These are phyloP conservation scores for Propithecus perrieri DNA, from an alignment of 2,797 vertebrate genomes.

Conservation along the genomic window DNA sequence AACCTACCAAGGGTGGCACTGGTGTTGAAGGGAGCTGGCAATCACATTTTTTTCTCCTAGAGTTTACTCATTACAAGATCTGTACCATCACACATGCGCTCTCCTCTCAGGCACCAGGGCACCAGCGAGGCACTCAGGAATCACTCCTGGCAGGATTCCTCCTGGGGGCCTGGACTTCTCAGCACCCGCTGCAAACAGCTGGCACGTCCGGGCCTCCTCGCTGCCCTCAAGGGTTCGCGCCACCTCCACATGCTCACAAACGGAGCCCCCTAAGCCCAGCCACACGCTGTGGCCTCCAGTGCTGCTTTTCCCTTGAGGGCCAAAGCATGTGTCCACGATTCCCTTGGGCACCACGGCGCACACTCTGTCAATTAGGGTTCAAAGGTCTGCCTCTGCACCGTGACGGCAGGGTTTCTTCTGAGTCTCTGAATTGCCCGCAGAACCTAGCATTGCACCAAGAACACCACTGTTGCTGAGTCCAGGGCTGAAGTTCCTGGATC, in stretches of 20 bases:
- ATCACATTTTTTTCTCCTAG: no score
- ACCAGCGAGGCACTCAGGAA: background rate
- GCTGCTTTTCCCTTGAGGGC: background rate
- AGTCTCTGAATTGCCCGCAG: accelerated
- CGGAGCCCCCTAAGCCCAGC: accelerated
- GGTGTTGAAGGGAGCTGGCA: background rate
- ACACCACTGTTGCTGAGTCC: accelerated
- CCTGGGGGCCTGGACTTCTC: accelerated
- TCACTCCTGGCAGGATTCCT: background rate
- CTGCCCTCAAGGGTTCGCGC: background rate
- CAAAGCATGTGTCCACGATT: background rate
- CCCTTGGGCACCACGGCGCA: accelerated
- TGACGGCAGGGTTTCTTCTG: background rate
- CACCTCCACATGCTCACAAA: background rate
- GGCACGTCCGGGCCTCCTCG: background rate
- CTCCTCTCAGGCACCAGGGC: background rate
- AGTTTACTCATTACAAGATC: accelerated
- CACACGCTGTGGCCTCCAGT: background rate
- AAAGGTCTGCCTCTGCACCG: accelerated
- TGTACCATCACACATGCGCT: accelerated
- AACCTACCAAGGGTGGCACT: background rate
- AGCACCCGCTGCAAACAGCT: accelerated
- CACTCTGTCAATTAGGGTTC: background rate
- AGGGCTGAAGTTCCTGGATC: background rate
- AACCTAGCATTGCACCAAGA: background rate